phyloP scores from a whole-genome alignment of 2,113 vertebrate species.

The Paratilapia polleni region DNA sequence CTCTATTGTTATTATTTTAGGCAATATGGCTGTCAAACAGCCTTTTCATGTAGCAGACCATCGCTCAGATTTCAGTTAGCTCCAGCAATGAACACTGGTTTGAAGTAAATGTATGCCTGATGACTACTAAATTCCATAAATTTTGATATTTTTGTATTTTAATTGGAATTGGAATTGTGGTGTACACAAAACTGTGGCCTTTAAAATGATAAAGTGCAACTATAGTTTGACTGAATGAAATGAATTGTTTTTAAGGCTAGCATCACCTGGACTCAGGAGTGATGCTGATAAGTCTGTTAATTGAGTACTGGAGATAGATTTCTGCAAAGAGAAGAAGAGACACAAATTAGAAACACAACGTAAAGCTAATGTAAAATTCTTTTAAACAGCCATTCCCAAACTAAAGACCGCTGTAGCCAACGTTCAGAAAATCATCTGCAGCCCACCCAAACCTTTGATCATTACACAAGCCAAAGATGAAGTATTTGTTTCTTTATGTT shows the following conservation, averaged over 20 bases:
- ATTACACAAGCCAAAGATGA: not conserved
- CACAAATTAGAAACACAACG: not conserved
- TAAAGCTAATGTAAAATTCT: not conserved
- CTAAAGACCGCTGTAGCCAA: not conserved
- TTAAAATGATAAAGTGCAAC: not conserved
- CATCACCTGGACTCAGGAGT: conserved; percentile 90
- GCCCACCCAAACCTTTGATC: not conserved
- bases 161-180: not conserved
- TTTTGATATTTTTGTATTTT: not conserved
- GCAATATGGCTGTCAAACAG: not conserved
- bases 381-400: not conserved
- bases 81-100: not conserved
- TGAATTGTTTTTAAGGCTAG: not conserved
- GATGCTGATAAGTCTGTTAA: conserved; percentile 90
- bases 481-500: not conserved
- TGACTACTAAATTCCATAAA: not conserved
- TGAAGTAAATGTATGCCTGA: not conserved
- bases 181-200: not conserved
- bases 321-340: conserved; percentile 74
- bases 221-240: not conserved
- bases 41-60: not conserved
- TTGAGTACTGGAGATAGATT: conserved; percentile 89
- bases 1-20: not conserved
- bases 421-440: not conserved
- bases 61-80: not conserved